These are phyloP conservation scores for Denticeps clupeoides DNA, from an alignment of 2,797 vertebrate genomes.

Conservation along the genomic window DNA sequence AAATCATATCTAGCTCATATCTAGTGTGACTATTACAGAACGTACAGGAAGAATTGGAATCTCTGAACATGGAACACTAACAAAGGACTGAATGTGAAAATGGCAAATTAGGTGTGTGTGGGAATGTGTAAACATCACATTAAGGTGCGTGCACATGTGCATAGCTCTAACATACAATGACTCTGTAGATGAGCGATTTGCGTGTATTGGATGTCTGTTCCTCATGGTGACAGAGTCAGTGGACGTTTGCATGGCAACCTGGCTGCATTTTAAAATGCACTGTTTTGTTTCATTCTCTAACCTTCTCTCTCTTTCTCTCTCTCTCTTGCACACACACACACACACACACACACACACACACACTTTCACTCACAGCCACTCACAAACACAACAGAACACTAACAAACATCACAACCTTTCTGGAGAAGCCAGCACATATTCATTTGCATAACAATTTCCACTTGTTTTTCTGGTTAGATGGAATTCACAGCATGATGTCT, in stretches of 20 bases:
- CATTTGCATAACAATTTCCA: slow-evolving; percentile 77
- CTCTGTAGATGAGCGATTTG: too few species aligned
- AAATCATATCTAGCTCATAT: too few species aligned
- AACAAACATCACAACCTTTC: slow-evolving; percentile 47
- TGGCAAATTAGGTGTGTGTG: too few species aligned
- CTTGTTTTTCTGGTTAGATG: slow-evolving; percentile 76
- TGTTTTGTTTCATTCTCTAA: not conserved
- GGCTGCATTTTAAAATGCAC: not conserved
- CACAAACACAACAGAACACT: slow-evolving; percentile 25
- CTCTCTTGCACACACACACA: not conserved
- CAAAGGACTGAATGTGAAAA: too few species aligned
- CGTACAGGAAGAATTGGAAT: too few species aligned
- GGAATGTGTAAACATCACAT: too few species aligned
- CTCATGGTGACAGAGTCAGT: not conserved
- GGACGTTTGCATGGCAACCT: not conserved
- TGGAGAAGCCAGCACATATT: slow-evolving; percentile 49
- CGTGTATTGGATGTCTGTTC: not conserved
- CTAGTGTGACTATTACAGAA: too few species aligned
- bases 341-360: slow-evolving; percentile 5
- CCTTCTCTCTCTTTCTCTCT: not conserved
- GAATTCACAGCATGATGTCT: slow-evolving; percentile 69
- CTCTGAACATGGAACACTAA: too few species aligned
- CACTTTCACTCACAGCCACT: slow-evolving; percentile 11
- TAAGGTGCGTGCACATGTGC: too few species aligned
- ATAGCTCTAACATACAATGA: too few species aligned